These are phyloP conservation scores for Leuciscus idus DNA, from an alignment of 2,113 vertebrate species.

Conservation along the genomic window DNA sequence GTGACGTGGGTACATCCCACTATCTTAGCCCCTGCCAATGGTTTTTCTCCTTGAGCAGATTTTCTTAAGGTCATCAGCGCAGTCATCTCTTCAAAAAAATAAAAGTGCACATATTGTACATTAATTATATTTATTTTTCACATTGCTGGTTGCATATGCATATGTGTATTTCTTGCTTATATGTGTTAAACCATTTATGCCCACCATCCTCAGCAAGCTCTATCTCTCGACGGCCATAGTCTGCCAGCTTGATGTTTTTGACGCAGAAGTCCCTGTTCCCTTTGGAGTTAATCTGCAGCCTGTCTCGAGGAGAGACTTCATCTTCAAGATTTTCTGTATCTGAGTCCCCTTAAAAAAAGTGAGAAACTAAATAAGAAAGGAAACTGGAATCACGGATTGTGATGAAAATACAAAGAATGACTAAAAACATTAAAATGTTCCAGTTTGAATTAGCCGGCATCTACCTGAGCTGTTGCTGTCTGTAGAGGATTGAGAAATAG, in stretches of 20 bases:
- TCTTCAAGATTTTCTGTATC: constrained; percentile 87
- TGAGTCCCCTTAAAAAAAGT: constrained; percentile 72
- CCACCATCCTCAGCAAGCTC: constrained; percentile 88
- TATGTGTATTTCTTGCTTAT: background rate
- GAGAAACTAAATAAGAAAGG: background rate
- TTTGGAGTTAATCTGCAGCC: constrained; percentile 84
- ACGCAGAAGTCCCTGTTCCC: constrained; percentile 89
- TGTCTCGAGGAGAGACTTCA: constrained; percentile 82
- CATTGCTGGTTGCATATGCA: constrained; percentile 43
- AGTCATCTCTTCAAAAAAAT: constrained; percentile 84
- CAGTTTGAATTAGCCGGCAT: background rate
- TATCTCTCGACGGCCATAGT: constrained; percentile 89
- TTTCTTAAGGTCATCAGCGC: constrained; percentile 93
- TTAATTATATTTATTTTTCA: background rate
- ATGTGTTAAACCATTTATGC: background rate
- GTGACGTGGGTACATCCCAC: constrained; percentile 96
- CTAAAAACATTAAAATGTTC: background rate
- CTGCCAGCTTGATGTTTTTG: constrained; percentile 89
- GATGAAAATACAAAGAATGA: background rate
- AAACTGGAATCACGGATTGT: background rate
- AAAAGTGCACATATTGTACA: background rate
- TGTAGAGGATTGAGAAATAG: constrained; percentile 88
- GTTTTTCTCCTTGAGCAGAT: constrained; percentile 89
- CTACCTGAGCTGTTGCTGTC: constrained; percentile 91
- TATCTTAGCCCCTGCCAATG: constrained; percentile 90